Conservation (phyloP, 2,113 vertebrate species). For the Sakesphorus luctuosus region DNA sequence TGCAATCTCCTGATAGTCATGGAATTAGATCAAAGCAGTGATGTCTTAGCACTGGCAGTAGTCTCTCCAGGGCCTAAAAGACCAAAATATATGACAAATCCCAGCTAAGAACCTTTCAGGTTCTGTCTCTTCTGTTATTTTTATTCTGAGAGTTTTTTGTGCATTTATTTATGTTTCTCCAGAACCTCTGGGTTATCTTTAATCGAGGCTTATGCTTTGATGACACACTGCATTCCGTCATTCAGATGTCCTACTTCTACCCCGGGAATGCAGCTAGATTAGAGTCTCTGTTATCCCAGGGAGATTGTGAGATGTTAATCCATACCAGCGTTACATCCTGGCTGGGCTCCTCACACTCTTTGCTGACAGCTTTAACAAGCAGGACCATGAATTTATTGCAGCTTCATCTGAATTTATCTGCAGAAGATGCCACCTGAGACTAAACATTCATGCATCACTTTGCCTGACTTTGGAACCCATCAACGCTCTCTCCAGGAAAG, state of each 20-base stretch:
- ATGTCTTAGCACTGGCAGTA: background rate
- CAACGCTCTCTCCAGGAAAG: background rate
- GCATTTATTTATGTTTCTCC: background rate
- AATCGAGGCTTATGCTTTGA: background rate
- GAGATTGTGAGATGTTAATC: constrained; percentile 5
- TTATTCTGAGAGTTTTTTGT: background rate
- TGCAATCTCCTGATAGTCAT: background rate
- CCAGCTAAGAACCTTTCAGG: background rate
- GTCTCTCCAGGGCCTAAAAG: background rate
- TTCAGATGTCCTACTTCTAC: constrained; percentile 11
- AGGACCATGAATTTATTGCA: constrained; percentile 14
- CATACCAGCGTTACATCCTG: constrained; percentile 20
- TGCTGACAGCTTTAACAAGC: constrained; percentile 20
- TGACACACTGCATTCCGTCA: background rate
- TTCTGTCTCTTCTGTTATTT: background rate
- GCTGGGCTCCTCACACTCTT: background rate
- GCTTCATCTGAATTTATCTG: constrained; percentile 14
- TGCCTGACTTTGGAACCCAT: background rate
- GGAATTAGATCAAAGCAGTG: background rate
- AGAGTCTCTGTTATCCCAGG: background rate
- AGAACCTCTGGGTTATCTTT: background rate
- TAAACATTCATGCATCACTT: constrained; percentile 13
- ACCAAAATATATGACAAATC: background rate
- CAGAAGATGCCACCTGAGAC: constrained; percentile 44
- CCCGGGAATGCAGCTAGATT: constrained; percentile 33